A percentile compares a stretch with the other conserved stretches of the same genome.
phyloP scores from a whole-genome alignment of 2,797 vertebrate species.

The Myotis daubentonii region DNA sequence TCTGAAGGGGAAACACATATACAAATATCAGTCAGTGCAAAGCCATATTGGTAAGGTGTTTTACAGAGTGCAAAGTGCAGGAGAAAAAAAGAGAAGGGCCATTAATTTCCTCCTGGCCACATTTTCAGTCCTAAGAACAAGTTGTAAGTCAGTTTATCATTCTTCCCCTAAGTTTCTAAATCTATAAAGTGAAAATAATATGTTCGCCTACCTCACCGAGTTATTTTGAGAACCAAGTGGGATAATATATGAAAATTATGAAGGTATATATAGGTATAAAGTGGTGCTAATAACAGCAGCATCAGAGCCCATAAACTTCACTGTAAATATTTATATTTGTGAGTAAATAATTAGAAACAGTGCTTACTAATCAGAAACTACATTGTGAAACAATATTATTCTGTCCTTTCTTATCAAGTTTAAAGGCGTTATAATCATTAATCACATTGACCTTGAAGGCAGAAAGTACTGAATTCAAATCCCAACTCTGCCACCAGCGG shows the following conservation, averaged over 20 bases:
- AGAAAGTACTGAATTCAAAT: conserved; percentile 33
- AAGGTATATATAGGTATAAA: neutral
- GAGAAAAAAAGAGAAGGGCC: neutral
- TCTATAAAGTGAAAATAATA: conserved; percentile 20
- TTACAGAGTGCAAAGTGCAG: neutral
- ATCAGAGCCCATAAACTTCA: neutral
- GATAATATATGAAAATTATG: conserved; percentile 26
- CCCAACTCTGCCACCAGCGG: neutral
- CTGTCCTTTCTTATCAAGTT: conserved; percentile 24
- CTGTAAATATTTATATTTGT: neutral
- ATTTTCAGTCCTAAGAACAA: neutral
- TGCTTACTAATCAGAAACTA: conserved; percentile 49
- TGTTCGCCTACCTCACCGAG: neutral
- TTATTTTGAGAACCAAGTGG: conserved; percentile 34
- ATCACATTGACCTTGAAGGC: conserved; percentile 8
- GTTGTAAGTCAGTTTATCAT: neutral
- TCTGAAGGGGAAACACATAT: neutral
- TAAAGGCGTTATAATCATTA: conserved; percentile 3
- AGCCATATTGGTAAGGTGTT: neutral
- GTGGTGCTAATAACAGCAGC: conserved; percentile 18
- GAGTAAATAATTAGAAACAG: conserved; percentile 47
- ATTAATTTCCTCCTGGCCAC: conserved; percentile 13
- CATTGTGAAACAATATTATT: conserved; percentile 20
- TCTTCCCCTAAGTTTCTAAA: neutral
- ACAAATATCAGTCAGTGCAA: neutral